Conservation (phyloP, 2,113 vertebrate genomes). For the Hydrolagus affinis region DNA sequence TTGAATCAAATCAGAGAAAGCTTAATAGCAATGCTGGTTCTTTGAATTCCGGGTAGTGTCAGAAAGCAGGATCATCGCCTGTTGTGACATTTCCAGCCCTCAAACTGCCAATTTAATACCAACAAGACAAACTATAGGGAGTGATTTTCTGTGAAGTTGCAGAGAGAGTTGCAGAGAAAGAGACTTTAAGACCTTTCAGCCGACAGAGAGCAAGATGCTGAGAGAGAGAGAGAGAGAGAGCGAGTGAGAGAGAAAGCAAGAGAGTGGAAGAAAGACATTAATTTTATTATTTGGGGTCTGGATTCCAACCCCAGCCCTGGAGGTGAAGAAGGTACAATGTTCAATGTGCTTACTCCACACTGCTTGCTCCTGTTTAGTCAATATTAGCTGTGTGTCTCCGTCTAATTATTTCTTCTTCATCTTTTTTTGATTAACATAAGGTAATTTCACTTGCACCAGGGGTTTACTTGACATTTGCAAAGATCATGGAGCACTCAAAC, state of each 20-base stretch:
- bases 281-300: neutral
- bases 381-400: conserved; percentile 24
- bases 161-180: neutral
- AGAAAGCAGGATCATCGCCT: too few species aligned
- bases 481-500: conserved; percentile 31
- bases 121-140: neutral
- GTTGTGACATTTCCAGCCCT: too few species aligned
- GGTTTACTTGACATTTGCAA: conserved; percentile 33
- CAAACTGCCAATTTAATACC: neutral
- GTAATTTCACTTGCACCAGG: conserved; percentile 26
- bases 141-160: neutral
- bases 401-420: conserved; percentile 31
- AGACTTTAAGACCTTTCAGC: neutral
- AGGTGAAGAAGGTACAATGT: neutral
- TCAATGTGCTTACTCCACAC: neutral
- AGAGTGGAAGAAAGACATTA: neutral
- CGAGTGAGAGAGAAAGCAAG: neutral
- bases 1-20: too few species aligned
- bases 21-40: too few species aligned
- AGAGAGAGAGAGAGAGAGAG: neutral
- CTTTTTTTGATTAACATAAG: conserved; percentile 30
- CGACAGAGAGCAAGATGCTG: too few species aligned
- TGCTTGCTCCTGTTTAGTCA: conserved; percentile 18
- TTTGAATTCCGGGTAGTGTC: too few species aligned
- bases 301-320: neutral